Conservation (phyloP, 1,140 invertebrate species). For the Drosophila erecta region DNA sequence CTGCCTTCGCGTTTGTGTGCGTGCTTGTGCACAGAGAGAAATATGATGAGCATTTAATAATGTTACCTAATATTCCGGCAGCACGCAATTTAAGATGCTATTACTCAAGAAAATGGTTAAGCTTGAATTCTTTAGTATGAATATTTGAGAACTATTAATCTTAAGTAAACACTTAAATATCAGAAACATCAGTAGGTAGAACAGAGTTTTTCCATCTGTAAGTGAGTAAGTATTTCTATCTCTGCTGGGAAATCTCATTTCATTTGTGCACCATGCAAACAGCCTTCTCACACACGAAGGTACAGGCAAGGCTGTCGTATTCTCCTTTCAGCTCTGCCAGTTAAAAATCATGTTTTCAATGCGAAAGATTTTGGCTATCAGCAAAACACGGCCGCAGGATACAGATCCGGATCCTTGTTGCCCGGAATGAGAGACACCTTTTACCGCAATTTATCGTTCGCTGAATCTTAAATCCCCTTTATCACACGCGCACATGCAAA, state of each 20-base stretch:
- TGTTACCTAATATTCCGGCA: too few species aligned
- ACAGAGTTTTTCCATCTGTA: slow-evolving; percentile 1
- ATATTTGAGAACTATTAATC: background rate
- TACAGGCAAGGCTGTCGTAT: slow-evolving; percentile 30
- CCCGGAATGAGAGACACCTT: slow-evolving; percentile 65
- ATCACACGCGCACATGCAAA: slow-evolving; percentile 41
- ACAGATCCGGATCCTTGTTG: slow-evolving; percentile 7
- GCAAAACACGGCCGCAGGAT: slow-evolving; percentile 41
- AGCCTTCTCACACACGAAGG: slow-evolving; percentile 3
- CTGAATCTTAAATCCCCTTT: slow-evolving; percentile 70
- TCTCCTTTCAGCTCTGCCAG: slow-evolving; percentile 65
- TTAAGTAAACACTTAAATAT: too few species aligned
- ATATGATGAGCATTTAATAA: too few species aligned
- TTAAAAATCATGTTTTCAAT: slow-evolving; percentile 81
- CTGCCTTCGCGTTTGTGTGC: background rate
- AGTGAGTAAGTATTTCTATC: slow-evolving; percentile 47
- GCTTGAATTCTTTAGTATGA: too few species aligned
- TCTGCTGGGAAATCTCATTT: slow-evolving; percentile 78
- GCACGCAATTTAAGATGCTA: too few species aligned
- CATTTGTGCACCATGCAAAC: slow-evolving; percentile 65
- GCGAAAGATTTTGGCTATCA: slow-evolving; percentile 67
- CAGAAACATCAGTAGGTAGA: too few species aligned
- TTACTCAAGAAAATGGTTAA: background rate
- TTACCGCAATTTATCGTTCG: slow-evolving; percentile 78
- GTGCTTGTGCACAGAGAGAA: slow-evolving; percentile 4